Conservation (phyloP, 2,888 invertebrate species). For the Oithona nana region DNA sequence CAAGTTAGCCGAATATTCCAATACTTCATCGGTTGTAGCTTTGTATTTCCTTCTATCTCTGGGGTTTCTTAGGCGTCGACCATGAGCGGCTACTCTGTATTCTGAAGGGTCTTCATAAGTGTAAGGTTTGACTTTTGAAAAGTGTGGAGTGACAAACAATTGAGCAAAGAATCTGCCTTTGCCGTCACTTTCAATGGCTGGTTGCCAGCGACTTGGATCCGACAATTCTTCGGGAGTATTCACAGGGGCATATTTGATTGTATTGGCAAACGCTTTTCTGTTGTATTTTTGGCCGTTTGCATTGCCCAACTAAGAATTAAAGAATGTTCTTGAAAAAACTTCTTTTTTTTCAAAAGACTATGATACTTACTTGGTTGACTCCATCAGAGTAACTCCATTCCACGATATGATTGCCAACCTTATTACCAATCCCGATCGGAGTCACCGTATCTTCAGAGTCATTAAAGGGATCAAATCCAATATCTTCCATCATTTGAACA, state of each 20-base stretch:
- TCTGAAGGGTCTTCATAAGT: too few relatives aligned
- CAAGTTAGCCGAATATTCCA: not conserved
- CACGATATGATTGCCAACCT: not conserved
- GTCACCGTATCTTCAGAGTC: not conserved
- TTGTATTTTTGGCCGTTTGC: not conserved
- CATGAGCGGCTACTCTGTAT: too few relatives aligned
- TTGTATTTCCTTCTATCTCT: not conserved
- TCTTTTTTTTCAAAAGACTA: too few relatives aligned
- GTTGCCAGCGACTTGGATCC: too few relatives aligned
- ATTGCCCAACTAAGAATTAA: too few relatives aligned
- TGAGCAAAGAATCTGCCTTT: too few relatives aligned
- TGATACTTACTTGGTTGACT: not conserved
- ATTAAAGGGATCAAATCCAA: not conserved
- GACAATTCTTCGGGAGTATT: not conserved
- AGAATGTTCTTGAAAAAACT: too few relatives aligned
- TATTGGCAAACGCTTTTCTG: not conserved
- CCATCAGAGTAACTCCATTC: not conserved
- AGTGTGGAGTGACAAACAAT: too few relatives aligned
- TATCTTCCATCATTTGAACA: too few relatives aligned
- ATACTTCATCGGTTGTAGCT: not conserved
- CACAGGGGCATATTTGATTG: not conserved
- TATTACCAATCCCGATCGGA: not conserved
- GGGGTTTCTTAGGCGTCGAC: not conserved
- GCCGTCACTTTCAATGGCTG: too few relatives aligned
- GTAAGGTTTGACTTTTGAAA: too few relatives aligned